Evolutionary conservation across 53 echinoderm and acorn worm species (phyloP), one percentile per base, ranked within the genome.

Genomic region (Zoroaster sp.): DNA sequence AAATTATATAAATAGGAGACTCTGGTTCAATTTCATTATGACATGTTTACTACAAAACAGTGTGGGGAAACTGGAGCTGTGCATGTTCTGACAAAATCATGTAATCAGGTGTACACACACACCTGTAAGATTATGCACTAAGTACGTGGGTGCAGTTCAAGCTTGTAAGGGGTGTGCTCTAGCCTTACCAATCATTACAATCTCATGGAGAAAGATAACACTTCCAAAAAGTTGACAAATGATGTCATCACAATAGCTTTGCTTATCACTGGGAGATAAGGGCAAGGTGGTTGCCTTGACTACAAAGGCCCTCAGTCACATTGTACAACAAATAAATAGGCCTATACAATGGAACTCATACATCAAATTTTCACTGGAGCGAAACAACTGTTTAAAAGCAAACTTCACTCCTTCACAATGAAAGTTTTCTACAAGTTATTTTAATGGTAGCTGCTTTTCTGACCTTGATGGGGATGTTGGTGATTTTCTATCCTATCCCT

Each of bases 1-100:
- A 85, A 85, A 85, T 71, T 43, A 85, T 85, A 69, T 38, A 85
- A 85, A 85, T 85, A 85, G 85, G 71, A 18, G 3, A 45, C 70
- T 85, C 70, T 47, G 70, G 71, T 71, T 70, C 71, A 47, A 69
- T 44, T 85, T 69, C 33, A 51, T 40, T 28, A 25, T 70, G 85
- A 71, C 71, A 71, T 83, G 66, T 83, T 83, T 83, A 83, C 83
- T 23, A 18, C 70, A 35, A 70, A 85, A 71, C 71, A 43, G 70
- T 68, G 83, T 47, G 71, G 51, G n/a, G 85, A 85, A 71, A 85
- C 49, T 46, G 1, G 68, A 82, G 68, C 67, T 34, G 10, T 33
- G 15, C 25, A 63, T 15, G 55, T 63, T 40, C 41, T 28, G 10
- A 41, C 8, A 5, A 12, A 11, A 2, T 37, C 34, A 33, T 39